Conservation (phyloP, 2,888 invertebrate genomes). For the Eupithecia dodoneata region DNA sequence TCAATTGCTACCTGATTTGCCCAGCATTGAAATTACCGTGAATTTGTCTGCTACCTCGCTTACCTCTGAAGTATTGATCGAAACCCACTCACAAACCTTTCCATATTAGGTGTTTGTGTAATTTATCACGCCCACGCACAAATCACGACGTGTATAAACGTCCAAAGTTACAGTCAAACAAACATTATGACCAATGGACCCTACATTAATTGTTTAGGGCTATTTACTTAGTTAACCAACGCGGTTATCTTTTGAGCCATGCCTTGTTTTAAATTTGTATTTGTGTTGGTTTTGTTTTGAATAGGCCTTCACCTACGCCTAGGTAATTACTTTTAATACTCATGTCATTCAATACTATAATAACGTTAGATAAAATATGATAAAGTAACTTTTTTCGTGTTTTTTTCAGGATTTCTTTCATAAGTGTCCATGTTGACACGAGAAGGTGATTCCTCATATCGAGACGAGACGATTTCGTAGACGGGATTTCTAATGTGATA, state of each 20-base stretch:
- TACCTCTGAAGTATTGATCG: constrained; percentile 21
- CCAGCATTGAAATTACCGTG: not conserved
- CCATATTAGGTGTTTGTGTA: constrained; percentile 35
- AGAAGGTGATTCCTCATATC: not conserved
- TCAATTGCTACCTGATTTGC: not conserved
- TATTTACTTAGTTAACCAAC: constrained; percentile 78
- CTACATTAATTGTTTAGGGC: constrained; percentile 78
- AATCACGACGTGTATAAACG: constrained; percentile 50
- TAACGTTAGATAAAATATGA: not conserved
- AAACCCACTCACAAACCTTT: constrained; percentile 33
- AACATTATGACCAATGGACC: constrained; percentile 81
- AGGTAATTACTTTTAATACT: not conserved
- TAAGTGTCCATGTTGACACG: not conserved
- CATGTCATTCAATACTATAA: not conserved
- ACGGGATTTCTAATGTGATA: not conserved
- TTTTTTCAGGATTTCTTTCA: not conserved
- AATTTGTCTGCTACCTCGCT: not conserved
- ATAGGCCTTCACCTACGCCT: not conserved
- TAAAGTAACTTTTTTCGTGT: no score
- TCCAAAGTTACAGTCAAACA: constrained; percentile 73
- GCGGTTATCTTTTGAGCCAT: constrained; percentile 78
- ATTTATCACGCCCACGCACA: constrained; percentile 50
- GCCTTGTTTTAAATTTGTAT: constrained; percentile 65
- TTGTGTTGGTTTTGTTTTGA: constrained; percentile 48
- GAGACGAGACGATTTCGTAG: not conserved